phyloP scores from a whole-genome alignment of 2,888 invertebrate genomes.

The Phania funesta region DNA sequence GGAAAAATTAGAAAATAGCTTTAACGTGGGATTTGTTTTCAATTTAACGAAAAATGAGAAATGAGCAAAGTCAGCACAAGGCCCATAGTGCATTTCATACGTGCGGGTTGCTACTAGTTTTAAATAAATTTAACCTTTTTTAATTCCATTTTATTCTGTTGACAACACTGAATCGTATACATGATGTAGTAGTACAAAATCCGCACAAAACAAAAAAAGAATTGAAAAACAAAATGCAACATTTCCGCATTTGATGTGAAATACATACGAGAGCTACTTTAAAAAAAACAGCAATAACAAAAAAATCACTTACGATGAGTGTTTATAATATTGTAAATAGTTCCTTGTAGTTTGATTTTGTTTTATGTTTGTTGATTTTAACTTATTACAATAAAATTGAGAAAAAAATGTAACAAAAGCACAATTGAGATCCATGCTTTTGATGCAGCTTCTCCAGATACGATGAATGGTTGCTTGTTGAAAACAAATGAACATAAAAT shows the following conservation, averaged over 20 bases:
- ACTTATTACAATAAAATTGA: slow-evolving; percentile 31
- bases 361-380: slow-evolving; percentile 12
- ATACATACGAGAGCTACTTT: slow-evolving; percentile 7
- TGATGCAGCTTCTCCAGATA: slow-evolving; percentile 15
- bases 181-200: slow-evolving; percentile 1
- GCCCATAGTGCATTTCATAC: too few species aligned
- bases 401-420: slow-evolving; percentile 8
- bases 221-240: slow-evolving; percentile 28
- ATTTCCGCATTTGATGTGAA: slow-evolving; percentile 58
- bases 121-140: neutral
- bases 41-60: too few species aligned
- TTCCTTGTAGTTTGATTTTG: slow-evolving; percentile 28
- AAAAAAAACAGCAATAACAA: too few species aligned
- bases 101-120: too few species aligned
- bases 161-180: neutral
- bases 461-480: too few species aligned
- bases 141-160: neutral
- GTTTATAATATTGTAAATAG: neutral
- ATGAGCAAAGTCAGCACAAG: too few species aligned
- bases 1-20: too few species aligned
- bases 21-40: too few species aligned
- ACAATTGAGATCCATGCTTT: slow-evolving; percentile 28
- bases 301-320: neutral
- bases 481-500: slow-evolving; percentile 5
- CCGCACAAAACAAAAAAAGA: neutral